Evolutionary conservation across 2,888 invertebrate species (phyloP), one percentile per base, ranked within the genome.

Genomic region (Salticus scenicus): DNA sequence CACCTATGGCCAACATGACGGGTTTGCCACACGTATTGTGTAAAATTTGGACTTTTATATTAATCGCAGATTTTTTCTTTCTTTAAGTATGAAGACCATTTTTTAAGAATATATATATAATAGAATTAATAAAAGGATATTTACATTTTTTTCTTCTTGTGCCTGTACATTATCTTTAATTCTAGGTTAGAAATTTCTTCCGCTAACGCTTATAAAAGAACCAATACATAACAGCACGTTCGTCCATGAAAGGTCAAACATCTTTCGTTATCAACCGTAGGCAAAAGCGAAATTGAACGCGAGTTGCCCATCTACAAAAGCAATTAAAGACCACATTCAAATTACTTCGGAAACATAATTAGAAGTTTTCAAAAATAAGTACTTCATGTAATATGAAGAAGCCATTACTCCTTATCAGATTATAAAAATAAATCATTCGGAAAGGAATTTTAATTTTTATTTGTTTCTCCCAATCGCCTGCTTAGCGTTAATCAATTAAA

Each of bases 351-450:
- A 30, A 27, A n/a, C 41, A 79, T 72, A 80, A 73, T 72, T 47
- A 37, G 33, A 10, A 30, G 41, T 24, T 64, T 70, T 20, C 27
- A n/a, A 69, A 24, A 27, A 14, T 42, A 5, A 2, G 42, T 20
- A n/a, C 28, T 10, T 51, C 64, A 10, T 41, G 63, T 33, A 72
- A 79, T 41, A 72, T 31, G 57, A 27, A 57, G 77, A 33, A 41
- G 64, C 64, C 42, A 79, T 79, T 72, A 79, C 66, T 17, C 33
- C 10, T 8, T 73, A 80, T 80, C 80, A 80, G 73, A 37, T 73
- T 80, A 73, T 67, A 72, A 72, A 73, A 80, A 80, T 80, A 80
- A 80, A 80, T 80, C 80, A 73, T 71, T 4, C 42, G 24, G 42
- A 24, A 24, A 24, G 4, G 24, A 57, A 37, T 57, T 24, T 17